A percentile compares a stretch with the other conserved stretches of the same genome.
phyloP scores from a whole-genome alignment of 92 coral and sea anemone species.

The Epizoanthus ramosus region DNA sequence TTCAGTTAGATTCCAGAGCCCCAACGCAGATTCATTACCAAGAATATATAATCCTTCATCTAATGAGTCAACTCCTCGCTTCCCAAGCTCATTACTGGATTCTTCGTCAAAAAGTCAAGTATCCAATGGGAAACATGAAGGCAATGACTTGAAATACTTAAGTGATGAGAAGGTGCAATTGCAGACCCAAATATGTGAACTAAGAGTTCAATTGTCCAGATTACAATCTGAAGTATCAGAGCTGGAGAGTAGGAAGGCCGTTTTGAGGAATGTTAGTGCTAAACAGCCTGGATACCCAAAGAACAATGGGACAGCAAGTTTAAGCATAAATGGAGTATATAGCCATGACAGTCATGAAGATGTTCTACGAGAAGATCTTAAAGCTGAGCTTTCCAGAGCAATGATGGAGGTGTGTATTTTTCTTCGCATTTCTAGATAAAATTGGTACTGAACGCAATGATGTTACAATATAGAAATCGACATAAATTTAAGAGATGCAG shows the following conservation, averaged over 20 bases:
- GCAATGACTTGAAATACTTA: slow-evolving; percentile 58
- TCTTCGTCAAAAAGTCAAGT: slow-evolving; percentile 15
- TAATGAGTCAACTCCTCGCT: slow-evolving; percentile 17
- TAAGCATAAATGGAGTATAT: slow-evolving; percentile 4
- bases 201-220: slow-evolving; percentile 68
- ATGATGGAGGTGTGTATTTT: slow-evolving; percentile 43
- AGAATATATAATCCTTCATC: slow-evolving; percentile 7
- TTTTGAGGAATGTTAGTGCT: slow-evolving; percentile 60
- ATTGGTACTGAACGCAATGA: too few species aligned
- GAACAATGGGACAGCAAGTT: slow-evolving; percentile 21
- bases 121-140: slow-evolving; percentile 40
- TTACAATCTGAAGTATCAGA: slow-evolving; percentile 77
- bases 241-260: slow-evolving; percentile 75
- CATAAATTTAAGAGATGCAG: too few species aligned
- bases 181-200: slow-evolving; percentile 73
- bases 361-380: slow-evolving; percentile 27
- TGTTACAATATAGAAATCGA: too few species aligned
- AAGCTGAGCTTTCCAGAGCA: slow-evolving; percentile 24
- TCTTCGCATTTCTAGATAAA: background rate
- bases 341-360: background rate
- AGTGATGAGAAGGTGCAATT: slow-evolving; percentile 72
- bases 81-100: background rate
- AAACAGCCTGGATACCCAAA: slow-evolving; percentile 25
- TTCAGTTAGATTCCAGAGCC: background rate
- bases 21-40: background rate